Conservation (phyloP, 2,797 vertebrate species). For the Capromys pilorides region DNA sequence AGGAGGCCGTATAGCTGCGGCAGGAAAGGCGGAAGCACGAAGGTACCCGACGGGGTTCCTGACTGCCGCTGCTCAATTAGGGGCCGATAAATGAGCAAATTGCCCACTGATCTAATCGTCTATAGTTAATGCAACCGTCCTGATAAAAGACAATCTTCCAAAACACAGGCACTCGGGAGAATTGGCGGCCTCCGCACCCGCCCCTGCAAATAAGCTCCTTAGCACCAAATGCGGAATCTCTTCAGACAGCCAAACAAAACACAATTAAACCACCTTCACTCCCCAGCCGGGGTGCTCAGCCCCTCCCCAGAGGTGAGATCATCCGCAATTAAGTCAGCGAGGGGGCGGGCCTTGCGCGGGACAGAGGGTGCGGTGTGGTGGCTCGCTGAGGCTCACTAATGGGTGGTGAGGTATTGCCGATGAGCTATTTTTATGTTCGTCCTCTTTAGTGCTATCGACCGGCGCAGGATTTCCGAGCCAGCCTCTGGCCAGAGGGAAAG, state of each 20-base stretch:
- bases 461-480: neutral
- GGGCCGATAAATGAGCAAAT: conserved; percentile 11
- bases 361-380: neutral
- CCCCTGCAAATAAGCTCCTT: neutral
- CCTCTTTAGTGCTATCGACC: neutral
- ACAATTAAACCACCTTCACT: neutral
- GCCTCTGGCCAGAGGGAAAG: neutral
- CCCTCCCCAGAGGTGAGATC: neutral
- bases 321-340: neutral
- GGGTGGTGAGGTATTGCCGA: neutral
- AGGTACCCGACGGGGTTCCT: rapidly evolving
- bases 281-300: neutral
- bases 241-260: conserved; percentile 42
- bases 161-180: neutral
- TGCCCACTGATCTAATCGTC: neutral
- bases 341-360: neutral
- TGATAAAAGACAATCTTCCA: neutral
- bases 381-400: neutral
- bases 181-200: rapidly evolving
- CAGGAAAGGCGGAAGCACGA: rapidly evolving
- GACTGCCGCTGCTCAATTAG: neutral
- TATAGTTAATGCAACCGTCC: neutral
- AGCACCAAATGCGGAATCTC: neutral
- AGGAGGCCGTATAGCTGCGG: rapidly evolving
- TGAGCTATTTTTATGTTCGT: neutral